Evolutionary conservation across 2,888 invertebrate genomes (phyloP), one percentile per base, ranked within the genome.

Genomic region (Chirona hameri): DNA sequence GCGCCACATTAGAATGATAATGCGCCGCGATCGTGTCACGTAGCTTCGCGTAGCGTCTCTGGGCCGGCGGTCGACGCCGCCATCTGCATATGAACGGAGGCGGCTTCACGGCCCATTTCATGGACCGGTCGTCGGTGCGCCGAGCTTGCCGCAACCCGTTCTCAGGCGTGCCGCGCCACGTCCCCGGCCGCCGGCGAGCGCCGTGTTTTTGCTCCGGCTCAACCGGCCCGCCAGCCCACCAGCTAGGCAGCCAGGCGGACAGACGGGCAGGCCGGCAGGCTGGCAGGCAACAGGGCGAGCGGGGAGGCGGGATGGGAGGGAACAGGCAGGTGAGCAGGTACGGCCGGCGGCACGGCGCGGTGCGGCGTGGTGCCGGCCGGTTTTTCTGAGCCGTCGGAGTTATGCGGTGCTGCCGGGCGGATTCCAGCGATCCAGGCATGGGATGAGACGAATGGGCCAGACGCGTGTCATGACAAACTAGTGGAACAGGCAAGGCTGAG

Each of bases 1-100:
- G 52, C 52, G 52, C 52, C n/a, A 1, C n/a, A 65, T 65, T 65
- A 65, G 0, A 27, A 65, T 65, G 65, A n/a, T 65, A 65, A 65
- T 65, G 65, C 65, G 65, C 65, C 65, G 65, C n/a, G 65, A n/a
- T n/a, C 65, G 65, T 27, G 65, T n/a, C 65, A 52, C 52, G 52
- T 52, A 52, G 65, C 65, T n/a, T n/a, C 65, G 65, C n/a, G 65
- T n/a, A 5, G n/a, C 65, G 65, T 10, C 60, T 60, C 65, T 10
- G 65, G n/a, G n/a, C 27, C 65, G 65, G n/a, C 65, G 27, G n/a
- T 12, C 65, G 65, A 0, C 65, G 52, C 15, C 5, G n/a, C 9
- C n/a, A 65, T 65, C 65, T 65, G 27, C 65, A 65, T 65, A 65
- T 65, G 65, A 65, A 65, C 65, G 65, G n/a, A 7, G 7, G 24